Base-by-base conservation (phyloP, 2,113 vertebrate genomes). In the Quiscalus mexicanus region DNA sequence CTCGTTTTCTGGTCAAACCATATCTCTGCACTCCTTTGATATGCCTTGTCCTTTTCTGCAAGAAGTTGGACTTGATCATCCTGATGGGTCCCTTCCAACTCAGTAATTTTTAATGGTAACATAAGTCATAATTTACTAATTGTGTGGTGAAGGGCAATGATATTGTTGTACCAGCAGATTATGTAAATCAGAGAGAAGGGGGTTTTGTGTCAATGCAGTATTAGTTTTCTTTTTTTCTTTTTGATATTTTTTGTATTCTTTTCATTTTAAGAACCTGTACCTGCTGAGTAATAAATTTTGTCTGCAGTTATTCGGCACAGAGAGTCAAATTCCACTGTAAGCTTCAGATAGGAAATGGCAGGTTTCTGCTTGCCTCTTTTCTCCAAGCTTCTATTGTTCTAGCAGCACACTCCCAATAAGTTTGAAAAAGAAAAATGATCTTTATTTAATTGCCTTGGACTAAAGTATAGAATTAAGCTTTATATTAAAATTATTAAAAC, bases 171-270 rank as follows among this genome's bases (percentile, higher is more conserved):
- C 18, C 50, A 90, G 31, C 6, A 83, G 45, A 37, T 63, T 31
- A 86, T 14, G 6, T 59, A 70, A 89, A 89, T 33, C 28, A 89
- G 59, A 83, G 13, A 85, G 22, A 74, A 84, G 15, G 24, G 3
- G 0, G 9, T 45, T 56, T 50, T 84, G 3, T 75, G 37, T 37
- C 37, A 62, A 39, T 64, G 39, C 13, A 5, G 4, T 37, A 7
- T 12, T 65, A 23, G 0, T 62, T 78, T 87, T 37, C 5, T 3
- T 37, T 23, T 47, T 30, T 23, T 2, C 1, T 31, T 30, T 22
- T 18, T 15, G 1, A 25, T 24, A 0, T 30, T 74, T 22, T 28
- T 44, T 20, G 2, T 1, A 2, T 67, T 62, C 27, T 15, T 33
- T 17, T 68, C 13, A 37, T 62, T 82, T 52, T n/a, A 76, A 68